Evolutionary conservation across 1,140 invertebrate genomes (phyloP).

Genomic region (Laodelphax striatellus): DNA sequence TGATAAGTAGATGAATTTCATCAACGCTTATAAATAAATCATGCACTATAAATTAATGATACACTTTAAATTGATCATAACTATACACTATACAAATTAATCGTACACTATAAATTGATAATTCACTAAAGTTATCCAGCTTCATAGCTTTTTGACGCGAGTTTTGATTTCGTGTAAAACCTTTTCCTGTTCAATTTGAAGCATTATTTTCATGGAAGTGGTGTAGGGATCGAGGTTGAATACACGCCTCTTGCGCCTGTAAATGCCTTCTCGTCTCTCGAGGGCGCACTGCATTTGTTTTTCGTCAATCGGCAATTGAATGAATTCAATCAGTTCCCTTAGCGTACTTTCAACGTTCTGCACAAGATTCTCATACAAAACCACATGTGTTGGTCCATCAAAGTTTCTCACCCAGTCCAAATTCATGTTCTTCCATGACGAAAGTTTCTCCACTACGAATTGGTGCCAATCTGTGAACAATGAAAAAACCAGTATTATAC

Average conservation of each 20-base stretch:
- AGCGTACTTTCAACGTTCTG: constrained; percentile 45
- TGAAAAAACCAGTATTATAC: background rate
- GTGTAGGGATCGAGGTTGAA: constrained; percentile 56
- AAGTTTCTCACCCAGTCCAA: constrained; percentile 56
- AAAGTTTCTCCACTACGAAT: constrained; percentile 54
- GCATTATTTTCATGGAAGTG: constrained; percentile 38
- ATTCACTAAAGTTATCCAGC: no score
- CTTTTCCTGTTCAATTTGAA: constrained; percentile 18
- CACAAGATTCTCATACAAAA: constrained; percentile 59
- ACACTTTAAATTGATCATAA: no score
- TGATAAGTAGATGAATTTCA: no score
- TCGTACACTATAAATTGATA: no score
- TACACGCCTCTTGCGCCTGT: constrained; percentile 47
- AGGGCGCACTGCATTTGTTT: constrained; percentile 44
- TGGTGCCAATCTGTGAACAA: constrained; percentile 49
- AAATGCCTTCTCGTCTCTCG: constrained; percentile 53
- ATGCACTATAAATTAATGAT: no score
- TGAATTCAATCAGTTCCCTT: constrained; percentile 44
- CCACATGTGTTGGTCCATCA: constrained; percentile 49
- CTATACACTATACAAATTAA: no score
- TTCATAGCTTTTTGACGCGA: background rate
- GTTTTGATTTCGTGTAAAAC: constrained; percentile 6
- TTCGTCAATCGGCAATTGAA: constrained; percentile 39
- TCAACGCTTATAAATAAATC: no score
- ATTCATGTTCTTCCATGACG: constrained; percentile 52